Evolutionary conservation across 1,140 invertebrate species (phyloP).

Genomic region (Euglossa dilemma): DNA sequence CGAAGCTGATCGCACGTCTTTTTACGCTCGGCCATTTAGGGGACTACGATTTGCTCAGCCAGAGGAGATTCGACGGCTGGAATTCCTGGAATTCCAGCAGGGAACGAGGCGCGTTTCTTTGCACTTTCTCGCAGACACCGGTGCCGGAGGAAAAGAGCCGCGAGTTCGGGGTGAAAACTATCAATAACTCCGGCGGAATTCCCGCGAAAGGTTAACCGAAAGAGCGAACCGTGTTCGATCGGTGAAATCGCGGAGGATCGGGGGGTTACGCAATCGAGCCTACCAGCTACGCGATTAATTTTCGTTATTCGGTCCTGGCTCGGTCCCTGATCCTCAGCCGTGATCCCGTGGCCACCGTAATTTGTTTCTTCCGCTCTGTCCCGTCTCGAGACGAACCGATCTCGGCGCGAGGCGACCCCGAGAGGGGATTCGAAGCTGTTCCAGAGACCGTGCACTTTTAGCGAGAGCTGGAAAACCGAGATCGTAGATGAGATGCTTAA

Average conservation of each 20-base stretch:
- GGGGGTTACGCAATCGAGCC: conserved; percentile 21
- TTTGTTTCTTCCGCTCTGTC: background rate
- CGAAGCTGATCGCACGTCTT: no score
- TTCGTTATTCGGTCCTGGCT: background rate
- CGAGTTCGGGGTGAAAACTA: background rate
- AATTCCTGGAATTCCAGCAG: background rate
- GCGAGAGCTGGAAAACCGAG: background rate
- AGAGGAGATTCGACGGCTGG: background rate
- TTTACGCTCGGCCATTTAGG: no score
- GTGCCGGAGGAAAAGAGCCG: background rate
- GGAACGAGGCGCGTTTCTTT: background rate
- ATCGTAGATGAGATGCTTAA: conserved; percentile 24
- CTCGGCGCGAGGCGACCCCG: no score
- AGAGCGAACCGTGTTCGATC: conserved; percentile 9
- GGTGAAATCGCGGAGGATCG: conserved; percentile 46
- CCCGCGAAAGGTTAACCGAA: conserved; percentile 31
- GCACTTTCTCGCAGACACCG: background rate
- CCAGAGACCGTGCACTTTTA: background rate
- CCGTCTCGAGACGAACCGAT: no score
- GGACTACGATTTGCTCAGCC: no score
- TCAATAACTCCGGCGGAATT: conserved; percentile 34
- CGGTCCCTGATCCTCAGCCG: no score
- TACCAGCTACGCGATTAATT: conserved; percentile 53
- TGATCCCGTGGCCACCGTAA: background rate
- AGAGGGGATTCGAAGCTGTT: background rate